Evolutionary conservation across 2,888 invertebrate species (phyloP), one percentile per base, ranked within the genome.

Genomic region (Idaea straminata): DNA sequence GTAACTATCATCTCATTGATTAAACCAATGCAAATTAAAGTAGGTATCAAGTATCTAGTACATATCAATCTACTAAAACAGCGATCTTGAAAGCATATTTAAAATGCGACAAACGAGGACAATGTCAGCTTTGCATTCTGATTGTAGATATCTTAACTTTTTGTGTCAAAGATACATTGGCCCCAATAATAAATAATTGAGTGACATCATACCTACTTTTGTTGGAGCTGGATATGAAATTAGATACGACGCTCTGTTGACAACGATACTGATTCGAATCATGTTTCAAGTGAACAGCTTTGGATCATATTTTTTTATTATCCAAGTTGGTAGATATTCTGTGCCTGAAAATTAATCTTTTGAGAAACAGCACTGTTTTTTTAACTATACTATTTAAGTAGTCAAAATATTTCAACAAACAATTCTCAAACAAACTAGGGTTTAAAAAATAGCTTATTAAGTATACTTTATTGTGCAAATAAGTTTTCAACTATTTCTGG

Each of bases 131-230:
- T 47, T 47, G 47, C 47, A 47, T 47, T 47, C 47, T 47, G 47
- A 47, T 47, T 47, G 7, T 47, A 47, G 10, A 47, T 47, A 47
- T 47, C 47, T 63, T 63, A 61, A 57, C 16, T 59, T 58, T 58
- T 62, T 61, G 15, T 57, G 35, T 59, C 61, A 35, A 66, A 63
- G 62, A 65, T 61, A 60, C 36, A n/a, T 35, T 62, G 66, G 59
- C 69, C 71, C 69, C 66, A 68, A 71, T 71, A 64, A 63, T 61
- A 66, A 64, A 67, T 65, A 47, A 47, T 65, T 57, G 64, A 63
- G 36, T 69, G 69, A 71, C 69, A 69, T 69, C 69, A 68, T 64
- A 63, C 57, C 47, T 47, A 47, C 47, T 47, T 47, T 47, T 13
- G 47, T 47, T 47, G 47, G 47, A 47, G 47, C 10, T 47, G 7